A percentile compares a stretch with the other conserved stretches of the same genome.
phyloP scores from a whole-genome alignment of 2,797 vertebrate species.

The Nyctibius grandis region DNA sequence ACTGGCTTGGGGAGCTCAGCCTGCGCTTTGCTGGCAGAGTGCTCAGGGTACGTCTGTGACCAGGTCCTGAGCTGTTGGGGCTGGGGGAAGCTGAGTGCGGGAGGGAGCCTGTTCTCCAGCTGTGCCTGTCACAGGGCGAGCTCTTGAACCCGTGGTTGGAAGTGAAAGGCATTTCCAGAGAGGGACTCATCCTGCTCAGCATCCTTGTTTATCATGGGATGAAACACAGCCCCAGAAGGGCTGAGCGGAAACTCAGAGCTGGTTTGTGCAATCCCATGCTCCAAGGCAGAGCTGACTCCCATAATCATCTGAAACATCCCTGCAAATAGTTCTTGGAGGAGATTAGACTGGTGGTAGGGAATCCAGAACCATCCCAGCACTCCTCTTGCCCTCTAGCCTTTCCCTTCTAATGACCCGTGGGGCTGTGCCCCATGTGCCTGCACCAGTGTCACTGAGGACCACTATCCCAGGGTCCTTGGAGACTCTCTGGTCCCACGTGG shows the following conservation, averaged over 20 bases:
- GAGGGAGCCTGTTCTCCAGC: not conserved
- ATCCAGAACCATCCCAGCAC: not conserved
- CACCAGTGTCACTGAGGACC: not conserved
- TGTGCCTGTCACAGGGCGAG: accelerated
- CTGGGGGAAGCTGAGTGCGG: not conserved
- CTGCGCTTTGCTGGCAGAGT: accelerated
- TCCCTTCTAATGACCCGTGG: not conserved
- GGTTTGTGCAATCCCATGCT: not conserved
- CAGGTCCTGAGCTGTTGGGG: not conserved
- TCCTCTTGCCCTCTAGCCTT: not conserved
- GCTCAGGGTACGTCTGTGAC: not conserved
- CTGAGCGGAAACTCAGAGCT: not conserved
- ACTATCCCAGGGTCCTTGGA: not conserved
- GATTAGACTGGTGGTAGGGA: not conserved
- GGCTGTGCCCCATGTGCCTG: not conserved
- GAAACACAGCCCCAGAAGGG: not conserved
- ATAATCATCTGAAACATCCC: not conserved
- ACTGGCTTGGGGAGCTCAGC: not conserved
- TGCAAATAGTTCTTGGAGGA: not conserved
- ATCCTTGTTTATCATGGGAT: not conserved
- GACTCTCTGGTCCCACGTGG: no score
- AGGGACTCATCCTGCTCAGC: not conserved
- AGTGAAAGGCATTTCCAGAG: not conserved
- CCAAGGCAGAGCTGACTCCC: not conserved
- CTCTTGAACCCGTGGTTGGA: not conserved